Evolutionary conservation across 1,140 invertebrate species (phyloP), one percentile per base, ranked within the genome.

Genomic region (Micrasema minimum): DNA sequence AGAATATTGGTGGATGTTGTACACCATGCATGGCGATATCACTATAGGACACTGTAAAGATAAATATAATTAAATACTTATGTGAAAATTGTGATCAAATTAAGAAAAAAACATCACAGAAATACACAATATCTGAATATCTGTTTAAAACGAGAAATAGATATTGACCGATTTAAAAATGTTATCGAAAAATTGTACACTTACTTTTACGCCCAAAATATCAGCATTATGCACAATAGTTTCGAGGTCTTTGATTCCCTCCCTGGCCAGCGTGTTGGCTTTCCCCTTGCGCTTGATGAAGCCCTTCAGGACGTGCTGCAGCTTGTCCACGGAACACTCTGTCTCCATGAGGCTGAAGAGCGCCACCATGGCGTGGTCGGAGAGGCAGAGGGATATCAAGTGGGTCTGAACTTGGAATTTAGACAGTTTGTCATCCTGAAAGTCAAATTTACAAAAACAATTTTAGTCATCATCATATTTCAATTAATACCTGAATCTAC

Each of bases 241-340:
- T 77, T 95, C 90, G 46, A 96, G 83, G 69, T 95, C 91, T 61
- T 88, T 82, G 0, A 96, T 74, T 0, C 88, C 93, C 76, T 90
- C 85, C 51, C 90, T 90, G 2, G 90, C 90, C 4, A 90, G 78
- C 11, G 82, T 82, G 11, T 87, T 86, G 16, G 88, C 88, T 77
- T 91, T 89, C 2, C 87, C 86, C 75, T 89, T 88, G 48, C 89
- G 87, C 66, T 85, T 87, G 6, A 87, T 87, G 35, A 93, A 85
- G 1, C 84, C 82, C 38, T 85, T 88, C 1, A 93, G 79, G 0
- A 88, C 77, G 62, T 88, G 89, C 0, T 85, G 80, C 26, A 93
- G 85, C 75, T 92, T 91, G 18, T 80, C 81, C 1, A 92, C 81
- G 1, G 88, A 77, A 35, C 88, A 90, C 75, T 95, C 93, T 0